Evolutionary conservation across 2,113 vertebrate species (phyloP), one percentile per base, ranked within the genome.

Genomic region (Melanostigma gelatinosum): DNA sequence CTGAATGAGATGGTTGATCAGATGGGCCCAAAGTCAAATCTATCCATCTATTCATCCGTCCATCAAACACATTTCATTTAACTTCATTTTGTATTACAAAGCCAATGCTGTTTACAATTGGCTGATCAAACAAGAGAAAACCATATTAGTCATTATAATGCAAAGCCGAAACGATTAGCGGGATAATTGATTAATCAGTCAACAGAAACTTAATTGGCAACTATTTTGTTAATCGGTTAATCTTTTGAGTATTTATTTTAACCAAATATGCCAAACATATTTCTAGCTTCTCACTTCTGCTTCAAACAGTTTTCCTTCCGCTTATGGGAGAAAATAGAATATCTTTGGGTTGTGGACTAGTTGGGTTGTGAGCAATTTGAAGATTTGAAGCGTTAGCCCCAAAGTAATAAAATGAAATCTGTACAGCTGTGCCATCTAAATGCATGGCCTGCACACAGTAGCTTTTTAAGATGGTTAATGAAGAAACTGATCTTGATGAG

Each of bases 1-100:
- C 55, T 68, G 79, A 76, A 71, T 72, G 75, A 75, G 69, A 82
- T 75, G 29, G 18, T 55, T 80, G 77, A 77, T 60, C 71, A 87
- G 83, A 85, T 86, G 76, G 52, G 80, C 72, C 44, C 36, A 55
- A 80, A 69, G 16, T 66, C 54, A 20, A 32, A 61, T 70, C 70
- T 74, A 78, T 79, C 72, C 75, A 77, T 79, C 65, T 44, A 66
- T 83, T 72, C 55, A 65, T 75, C 65, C 38, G 55, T 80, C 63
- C 58, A 80, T 87, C 77, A 71, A 75, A 22, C 6, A 34, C 8
- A 57, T 38, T 7, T 72, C 5, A 61, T 8, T 2, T 29, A 36
- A 18, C 22, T 8, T 38, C 1, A 63, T 64, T 40, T 27, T 54
- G 18, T 22, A 50, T 38, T 2, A 50, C 2, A 62, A 50, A 50